A percentile compares a stretch with the other conserved stretches of the same genome.
These are phyloP conservation scores for Chelonia mydas DNA, from an alignment of 2,797 vertebrate genomes.

Conservation along the genomic window DNA sequence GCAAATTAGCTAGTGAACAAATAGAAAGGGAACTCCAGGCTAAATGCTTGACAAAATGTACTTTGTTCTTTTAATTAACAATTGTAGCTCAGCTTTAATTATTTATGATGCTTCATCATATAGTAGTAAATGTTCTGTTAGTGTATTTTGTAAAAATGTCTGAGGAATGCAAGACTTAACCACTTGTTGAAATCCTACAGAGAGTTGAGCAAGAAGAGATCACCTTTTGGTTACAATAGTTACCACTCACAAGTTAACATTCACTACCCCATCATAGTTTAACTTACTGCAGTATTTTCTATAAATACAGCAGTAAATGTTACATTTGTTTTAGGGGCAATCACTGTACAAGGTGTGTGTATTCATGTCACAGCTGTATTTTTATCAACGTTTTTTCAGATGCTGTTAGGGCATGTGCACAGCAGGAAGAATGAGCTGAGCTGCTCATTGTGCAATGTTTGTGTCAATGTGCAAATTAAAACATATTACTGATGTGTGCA, in stretches of 20 bases:
- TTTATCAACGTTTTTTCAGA: neutral
- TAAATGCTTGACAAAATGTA: neutral
- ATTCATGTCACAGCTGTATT: neutral
- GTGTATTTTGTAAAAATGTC: neutral
- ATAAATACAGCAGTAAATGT: neutral
- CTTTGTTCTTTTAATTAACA: neutral
- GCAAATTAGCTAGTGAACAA: neutral
- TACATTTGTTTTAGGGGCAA: neutral
- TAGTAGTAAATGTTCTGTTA: neutral
- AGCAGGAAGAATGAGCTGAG: conserved; percentile 26
- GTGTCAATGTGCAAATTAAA: conserved; percentile 46
- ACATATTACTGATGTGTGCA: neutral
- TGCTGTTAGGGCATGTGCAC: neutral
- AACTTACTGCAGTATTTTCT: neutral
- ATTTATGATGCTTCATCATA: neutral
- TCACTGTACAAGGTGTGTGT: neutral
- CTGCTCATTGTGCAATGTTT: conserved; percentile 43
- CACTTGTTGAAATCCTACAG: neutral
- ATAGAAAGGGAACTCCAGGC: neutral
- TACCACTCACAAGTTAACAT: neutral
- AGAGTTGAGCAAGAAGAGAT: neutral
- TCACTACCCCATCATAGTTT: neutral
- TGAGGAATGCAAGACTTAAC: neutral
- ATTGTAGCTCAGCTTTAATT: neutral
- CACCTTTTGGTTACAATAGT: neutral